Evolutionary conservation across 2,113 vertebrate genomes (phyloP).

Genomic region (Struthidea cinerea): DNA sequence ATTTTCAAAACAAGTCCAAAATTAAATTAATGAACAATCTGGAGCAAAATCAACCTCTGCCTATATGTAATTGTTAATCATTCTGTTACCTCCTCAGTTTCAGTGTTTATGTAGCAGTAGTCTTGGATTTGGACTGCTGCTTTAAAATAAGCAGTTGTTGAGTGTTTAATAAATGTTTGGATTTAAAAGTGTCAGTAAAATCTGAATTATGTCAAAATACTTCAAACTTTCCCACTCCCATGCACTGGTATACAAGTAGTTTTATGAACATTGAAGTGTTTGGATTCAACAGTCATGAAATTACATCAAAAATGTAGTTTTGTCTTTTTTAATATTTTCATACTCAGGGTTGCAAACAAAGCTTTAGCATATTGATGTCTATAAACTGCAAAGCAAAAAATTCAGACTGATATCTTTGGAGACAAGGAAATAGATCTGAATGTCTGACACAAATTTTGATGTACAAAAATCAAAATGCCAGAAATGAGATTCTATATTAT

Average conservation of each 20-base stretch:
- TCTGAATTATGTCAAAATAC: neutral
- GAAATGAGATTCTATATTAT: neutral
- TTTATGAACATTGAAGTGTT: neutral
- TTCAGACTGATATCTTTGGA: neutral
- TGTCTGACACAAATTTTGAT: neutral
- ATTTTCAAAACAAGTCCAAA: neutral
- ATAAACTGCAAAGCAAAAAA: neutral
- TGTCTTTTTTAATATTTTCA: neutral
- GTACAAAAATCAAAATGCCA: neutral
- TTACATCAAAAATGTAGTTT: neutral
- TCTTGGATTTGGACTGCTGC: neutral
- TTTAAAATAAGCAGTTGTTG: neutral
- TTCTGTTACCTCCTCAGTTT: neutral
- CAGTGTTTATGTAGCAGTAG: neutral
- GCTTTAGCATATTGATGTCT: neutral
- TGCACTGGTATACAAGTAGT: neutral
- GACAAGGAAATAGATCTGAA: neutral
- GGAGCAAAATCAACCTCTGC: neutral
- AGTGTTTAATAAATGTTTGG: neutral
- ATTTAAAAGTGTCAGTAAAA: neutral
- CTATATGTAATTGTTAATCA: neutral
- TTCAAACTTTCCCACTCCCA: neutral
- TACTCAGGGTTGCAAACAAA: neutral
- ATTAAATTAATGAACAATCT: neutral
- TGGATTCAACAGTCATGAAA: neutral